Conservation (phyloP, 2,113 vertebrate genomes). For the Illadopsis cleaveri region DNA sequence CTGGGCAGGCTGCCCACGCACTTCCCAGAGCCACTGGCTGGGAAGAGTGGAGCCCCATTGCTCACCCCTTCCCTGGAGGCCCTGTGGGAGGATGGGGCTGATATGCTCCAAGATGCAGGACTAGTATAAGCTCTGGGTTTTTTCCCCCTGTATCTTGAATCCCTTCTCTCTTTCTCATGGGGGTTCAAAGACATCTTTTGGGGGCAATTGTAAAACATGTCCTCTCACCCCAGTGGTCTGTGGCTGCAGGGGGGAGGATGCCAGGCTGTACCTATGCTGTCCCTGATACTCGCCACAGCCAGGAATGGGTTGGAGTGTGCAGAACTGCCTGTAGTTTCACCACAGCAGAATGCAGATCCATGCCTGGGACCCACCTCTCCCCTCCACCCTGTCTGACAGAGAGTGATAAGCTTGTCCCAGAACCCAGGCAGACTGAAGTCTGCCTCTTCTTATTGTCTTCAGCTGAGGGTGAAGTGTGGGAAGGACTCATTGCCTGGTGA, state of each 20-base stretch:
- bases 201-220: not conserved
- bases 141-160: not conserved
- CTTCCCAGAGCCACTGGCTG: rapidly evolving
- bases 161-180: not conserved
- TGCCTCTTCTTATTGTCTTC: not conserved
- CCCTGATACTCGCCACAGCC: rapidly evolving
- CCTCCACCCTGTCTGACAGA: not conserved
- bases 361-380: not conserved
- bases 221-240: not conserved
- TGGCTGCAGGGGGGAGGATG: not conserved
- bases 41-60: rapidly evolving
- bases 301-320: not conserved
- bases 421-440: not conserved
- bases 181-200: not conserved
- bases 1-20: not conserved
- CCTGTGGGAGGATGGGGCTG: rapidly evolving
- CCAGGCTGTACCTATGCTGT: not conserved
- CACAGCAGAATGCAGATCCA: not conserved
- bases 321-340: not conserved
- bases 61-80: not conserved
- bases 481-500: too few relatives aligned
- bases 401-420: not conserved
- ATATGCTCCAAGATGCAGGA: not conserved
- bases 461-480: not conserved
- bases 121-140: not conserved